phyloP scores from a whole-genome alignment of 2,888 invertebrate genomes.

The Andrena hattorfiana region DNA sequence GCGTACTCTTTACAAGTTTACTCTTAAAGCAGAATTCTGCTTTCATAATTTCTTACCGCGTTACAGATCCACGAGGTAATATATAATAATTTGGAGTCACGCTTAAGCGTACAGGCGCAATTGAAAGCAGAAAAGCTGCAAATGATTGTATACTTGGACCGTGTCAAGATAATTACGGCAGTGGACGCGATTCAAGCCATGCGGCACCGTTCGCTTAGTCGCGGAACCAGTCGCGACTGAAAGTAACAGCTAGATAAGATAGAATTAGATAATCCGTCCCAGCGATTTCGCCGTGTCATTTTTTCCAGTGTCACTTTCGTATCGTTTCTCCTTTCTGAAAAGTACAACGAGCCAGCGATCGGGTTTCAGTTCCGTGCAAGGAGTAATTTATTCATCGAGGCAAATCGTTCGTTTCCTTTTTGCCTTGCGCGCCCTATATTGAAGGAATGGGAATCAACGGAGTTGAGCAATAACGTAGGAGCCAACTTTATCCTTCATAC shows the following conservation, averaged over 20 bases:
- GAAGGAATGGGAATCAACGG: background rate
- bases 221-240: conserved; percentile 64
- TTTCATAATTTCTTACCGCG: conserved; percentile 9
- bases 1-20: no score
- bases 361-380: conserved; percentile 26
- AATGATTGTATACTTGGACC: conserved; percentile 33
- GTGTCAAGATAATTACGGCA: conserved; percentile 58
- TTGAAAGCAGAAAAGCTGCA: conserved; percentile 31
- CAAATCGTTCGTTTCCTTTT: conserved; percentile 26
- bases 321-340: conserved; percentile 42
- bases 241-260: conserved; percentile 66
- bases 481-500: background rate
- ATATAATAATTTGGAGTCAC: conserved; percentile 23
- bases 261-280: conserved; percentile 66
- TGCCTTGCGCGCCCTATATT: background rate
- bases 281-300: conserved; percentile 28
- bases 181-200: conserved; percentile 31
- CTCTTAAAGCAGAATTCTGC: no score
- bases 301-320: conserved; percentile 36
- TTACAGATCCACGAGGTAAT: background rate
- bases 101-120: conserved; percentile 16
- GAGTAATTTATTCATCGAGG: conserved; percentile 31
- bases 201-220: conserved; percentile 31
- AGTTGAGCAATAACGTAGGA: conserved; percentile 6
- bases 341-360: conserved; percentile 20